phyloP scores from a whole-genome alignment of 2,113 vertebrate species.

The Sphyrna mokarran region DNA sequence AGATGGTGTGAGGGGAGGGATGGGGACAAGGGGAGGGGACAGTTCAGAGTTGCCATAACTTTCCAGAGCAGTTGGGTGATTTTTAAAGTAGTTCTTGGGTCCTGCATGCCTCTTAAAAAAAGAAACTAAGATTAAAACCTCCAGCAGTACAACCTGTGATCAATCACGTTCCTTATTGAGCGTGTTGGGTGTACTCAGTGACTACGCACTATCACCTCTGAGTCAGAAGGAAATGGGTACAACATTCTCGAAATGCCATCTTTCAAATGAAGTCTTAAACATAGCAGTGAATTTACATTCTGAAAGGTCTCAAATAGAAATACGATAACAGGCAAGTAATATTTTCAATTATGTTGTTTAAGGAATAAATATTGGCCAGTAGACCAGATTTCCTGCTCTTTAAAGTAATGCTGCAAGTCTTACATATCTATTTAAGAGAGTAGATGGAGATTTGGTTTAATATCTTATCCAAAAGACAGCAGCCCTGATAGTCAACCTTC shows the following conservation, averaged over 20 bases:
- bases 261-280: too few relatives aligned
- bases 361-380: background rate
- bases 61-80: background rate
- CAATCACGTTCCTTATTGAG: too few relatives aligned
- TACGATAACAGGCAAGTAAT: background rate
- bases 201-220: too few relatives aligned
- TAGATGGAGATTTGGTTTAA: background rate
- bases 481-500: background rate
- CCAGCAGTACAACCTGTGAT: too few relatives aligned
- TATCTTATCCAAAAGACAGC: background rate
- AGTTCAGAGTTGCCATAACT: background rate
- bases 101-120: too few relatives aligned
- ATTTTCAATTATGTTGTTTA: background rate
- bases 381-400: background rate
- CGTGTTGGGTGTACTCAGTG: too few relatives aligned
- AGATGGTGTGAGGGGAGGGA: too few relatives aligned
- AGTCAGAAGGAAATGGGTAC: too few relatives aligned
- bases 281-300: too few relatives aligned
- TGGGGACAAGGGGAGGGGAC: too few relatives aligned
- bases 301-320: background rate
- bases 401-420: background rate
- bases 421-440: background rate
- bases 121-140: too few relatives aligned
- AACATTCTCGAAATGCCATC: too few relatives aligned
- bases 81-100: background rate